These are phyloP conservation scores for Hemistola chrysoprasaria DNA, from an alignment of 2,888 invertebrate genomes.

Conservation along the genomic window DNA sequence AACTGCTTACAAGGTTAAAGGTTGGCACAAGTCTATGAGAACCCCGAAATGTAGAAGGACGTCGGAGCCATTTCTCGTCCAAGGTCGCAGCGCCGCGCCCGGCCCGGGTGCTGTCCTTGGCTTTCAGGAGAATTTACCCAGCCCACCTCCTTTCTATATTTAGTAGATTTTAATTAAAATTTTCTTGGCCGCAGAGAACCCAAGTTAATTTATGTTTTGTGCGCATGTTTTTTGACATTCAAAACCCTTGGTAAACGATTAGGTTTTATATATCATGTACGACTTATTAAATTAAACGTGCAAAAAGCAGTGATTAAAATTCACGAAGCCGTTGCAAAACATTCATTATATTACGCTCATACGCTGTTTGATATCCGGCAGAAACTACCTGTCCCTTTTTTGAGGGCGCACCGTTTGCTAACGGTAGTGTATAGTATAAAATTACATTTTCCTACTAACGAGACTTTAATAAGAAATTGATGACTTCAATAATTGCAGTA, in stretches of 20 bases:
- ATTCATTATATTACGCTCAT: slow-evolving; percentile 36
- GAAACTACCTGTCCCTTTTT: slow-evolving; percentile 47
- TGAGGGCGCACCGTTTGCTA: slow-evolving; percentile 56
- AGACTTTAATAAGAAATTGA: slow-evolving; percentile 31
- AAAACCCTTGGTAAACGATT: background rate
- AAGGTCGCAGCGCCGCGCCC: slow-evolving; percentile 50
- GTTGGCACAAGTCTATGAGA: slow-evolving; percentile 16
- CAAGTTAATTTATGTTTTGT: slow-evolving; percentile 1
- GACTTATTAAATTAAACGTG: background rate
- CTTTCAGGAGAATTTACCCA: slow-evolving; percentile 39
- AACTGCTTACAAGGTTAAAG: slow-evolving; percentile 12
- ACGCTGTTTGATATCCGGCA: slow-evolving; percentile 49
- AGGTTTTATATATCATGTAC: too few species aligned
- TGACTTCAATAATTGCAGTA: slow-evolving; percentile 3
- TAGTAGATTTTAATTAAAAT: slow-evolving; percentile 28
- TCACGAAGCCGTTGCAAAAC: slow-evolving; percentile 58
- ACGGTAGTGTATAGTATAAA: slow-evolving; percentile 50
- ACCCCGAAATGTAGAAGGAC: slow-evolving; percentile 43
- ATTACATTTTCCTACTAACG: slow-evolving; percentile 39
- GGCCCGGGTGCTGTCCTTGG: slow-evolving; percentile 49
- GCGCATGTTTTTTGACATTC: background rate
- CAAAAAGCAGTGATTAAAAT: slow-evolving; percentile 13
- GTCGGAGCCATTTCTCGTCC: slow-evolving; percentile 42
- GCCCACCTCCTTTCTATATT: slow-evolving; percentile 41
- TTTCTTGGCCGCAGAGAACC: slow-evolving; percentile 4